Conservation (phyloP, 2,888 invertebrate genomes). For the Melinaea marsaeus region DNA sequence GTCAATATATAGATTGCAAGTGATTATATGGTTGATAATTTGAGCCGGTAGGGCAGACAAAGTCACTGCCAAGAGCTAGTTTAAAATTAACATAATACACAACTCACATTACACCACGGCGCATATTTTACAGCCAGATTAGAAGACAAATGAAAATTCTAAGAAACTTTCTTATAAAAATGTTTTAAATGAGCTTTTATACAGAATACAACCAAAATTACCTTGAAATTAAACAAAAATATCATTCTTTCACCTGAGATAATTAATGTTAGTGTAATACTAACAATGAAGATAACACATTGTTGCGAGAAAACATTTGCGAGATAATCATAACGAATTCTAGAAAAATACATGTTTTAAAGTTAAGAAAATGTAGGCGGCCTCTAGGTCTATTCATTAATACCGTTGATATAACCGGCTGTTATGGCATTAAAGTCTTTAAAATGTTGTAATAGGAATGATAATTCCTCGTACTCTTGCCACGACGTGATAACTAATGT, state of each 20-base stretch:
- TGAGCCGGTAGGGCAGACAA: too few species aligned
- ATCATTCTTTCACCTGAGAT: not conserved
- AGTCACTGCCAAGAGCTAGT: too few species aligned
- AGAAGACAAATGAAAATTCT: too few species aligned
- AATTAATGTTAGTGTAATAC: not conserved
- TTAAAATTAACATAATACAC: too few species aligned
- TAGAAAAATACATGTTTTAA: not conserved
- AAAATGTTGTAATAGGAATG: not conserved
- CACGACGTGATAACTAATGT: constrained; percentile 17
- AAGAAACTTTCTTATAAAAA: too few species aligned
- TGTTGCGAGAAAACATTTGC: not conserved
- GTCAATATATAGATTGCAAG: too few species aligned
- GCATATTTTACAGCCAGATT: too few species aligned
- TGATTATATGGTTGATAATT: too few species aligned
- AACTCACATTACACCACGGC: too few species aligned
- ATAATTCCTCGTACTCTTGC: not conserved
- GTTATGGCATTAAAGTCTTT: not conserved
- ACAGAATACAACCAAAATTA: not conserved
- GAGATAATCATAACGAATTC: not conserved
- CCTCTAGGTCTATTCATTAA: not conserved
- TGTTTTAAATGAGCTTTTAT: not conserved
- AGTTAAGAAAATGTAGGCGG: not conserved
- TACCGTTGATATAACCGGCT: not conserved
- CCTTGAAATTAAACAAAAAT: not conserved
- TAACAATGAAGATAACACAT: not conserved